Evolutionary conservation across 2,113 vertebrate genomes (phyloP).

Genomic region (Tinamus guttatus): DNA sequence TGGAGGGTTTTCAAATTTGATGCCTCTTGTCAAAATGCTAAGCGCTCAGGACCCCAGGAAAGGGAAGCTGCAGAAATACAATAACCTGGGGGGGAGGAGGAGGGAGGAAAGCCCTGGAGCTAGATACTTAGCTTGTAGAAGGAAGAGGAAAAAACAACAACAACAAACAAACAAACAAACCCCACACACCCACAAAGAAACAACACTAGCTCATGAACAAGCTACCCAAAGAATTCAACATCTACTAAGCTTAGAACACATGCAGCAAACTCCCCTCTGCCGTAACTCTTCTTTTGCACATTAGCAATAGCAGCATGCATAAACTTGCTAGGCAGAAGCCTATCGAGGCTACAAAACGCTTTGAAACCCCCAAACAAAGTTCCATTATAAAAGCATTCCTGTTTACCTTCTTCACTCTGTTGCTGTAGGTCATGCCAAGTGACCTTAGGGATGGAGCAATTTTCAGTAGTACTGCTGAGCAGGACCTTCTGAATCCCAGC

Average conservation of each 20-base stretch:
- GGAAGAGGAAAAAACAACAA: no score
- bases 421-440: not conserved
- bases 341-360: not conserved
- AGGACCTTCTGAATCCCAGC: not conserved
- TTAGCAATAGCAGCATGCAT: not conserved
- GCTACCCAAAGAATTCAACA: not conserved
- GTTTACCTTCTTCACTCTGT: not conserved
- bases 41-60: not conserved
- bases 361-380: not conserved
- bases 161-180: no score
- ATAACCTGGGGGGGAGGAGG: not conserved
- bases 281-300: not conserved
- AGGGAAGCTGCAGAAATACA: rapidly evolving
- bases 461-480: not conserved
- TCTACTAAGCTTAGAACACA: not conserved
- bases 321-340: not conserved
- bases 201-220: not conserved
- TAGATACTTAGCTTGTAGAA: not conserved
- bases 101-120: not conserved
- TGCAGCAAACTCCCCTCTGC: not conserved
- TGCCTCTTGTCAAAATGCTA: not conserved
- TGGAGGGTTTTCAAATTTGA: not conserved
- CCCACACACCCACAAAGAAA: no score
- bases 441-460: not conserved
- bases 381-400: not conserved